Evolutionary conservation across 30 jellyfish, hydroid and myxozoan genomes (phyloP), one percentile per base, ranked within the genome.

Genomic region (Catostylus mosaicus): DNA sequence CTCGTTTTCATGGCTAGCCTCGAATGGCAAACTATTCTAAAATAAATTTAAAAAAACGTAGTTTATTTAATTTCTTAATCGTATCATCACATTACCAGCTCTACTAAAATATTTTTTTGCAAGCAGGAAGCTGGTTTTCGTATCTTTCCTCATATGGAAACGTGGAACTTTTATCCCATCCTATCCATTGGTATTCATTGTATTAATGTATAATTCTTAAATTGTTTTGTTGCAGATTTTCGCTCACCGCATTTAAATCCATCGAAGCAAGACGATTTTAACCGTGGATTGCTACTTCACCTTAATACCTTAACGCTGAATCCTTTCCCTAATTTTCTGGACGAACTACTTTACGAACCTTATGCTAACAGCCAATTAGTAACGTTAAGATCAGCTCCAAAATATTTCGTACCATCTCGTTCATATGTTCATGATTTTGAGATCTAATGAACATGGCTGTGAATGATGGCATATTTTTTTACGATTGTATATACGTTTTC

Each of bases 401-500:
- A 92, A 80, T 92, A 92, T 70, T 92, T 85, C 74, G 82, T 92
- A 8, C 98, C 98, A 14, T 69, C 93, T 1, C 77, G 62, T 51
- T 78, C 96, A 6, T 86, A 84, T 62, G 96, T 83, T 1, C 84
- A 77, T 3, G 37, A 79, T 34, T 43, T 84, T 26, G 79, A 82
- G 51, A 45, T 57, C 45, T 82, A 16, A 43, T 43, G 8, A 8
- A 43, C 16, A 16, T 16, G 56, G 8, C 9, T n/a, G 69, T 56
- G 27, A n/a, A 56, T 6, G 6, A 26, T 56, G 8, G 32, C 26
- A 56, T 56, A 56, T 56, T 56, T 43, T 43, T 43, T 8, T 43
- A 43, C 8, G 56, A 43, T 43, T 6, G 56, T 6, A 6, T 43
- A 6, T 43, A 16, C 16, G 24, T 64, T 31, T 16, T 56, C 9